Conservation (phyloP, 2,888 invertebrate genomes). For the Byasa hedistus region DNA sequence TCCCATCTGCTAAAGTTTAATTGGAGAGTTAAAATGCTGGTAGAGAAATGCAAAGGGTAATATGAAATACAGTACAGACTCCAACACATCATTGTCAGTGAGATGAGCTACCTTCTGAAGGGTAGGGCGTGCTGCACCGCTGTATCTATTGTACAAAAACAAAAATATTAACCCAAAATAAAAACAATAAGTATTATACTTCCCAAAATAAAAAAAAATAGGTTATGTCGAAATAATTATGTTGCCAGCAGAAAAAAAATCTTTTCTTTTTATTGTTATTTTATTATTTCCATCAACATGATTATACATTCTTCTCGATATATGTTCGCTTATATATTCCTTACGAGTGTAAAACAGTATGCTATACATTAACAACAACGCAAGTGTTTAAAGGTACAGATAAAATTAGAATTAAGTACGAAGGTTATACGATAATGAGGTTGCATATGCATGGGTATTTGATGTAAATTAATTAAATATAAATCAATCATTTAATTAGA, state of each 20-base stretch:
- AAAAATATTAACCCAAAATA: slow-evolving; percentile 30
- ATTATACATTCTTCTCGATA: slow-evolving; percentile 48
- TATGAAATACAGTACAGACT: neutral
- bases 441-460: neutral
- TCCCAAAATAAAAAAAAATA: neutral
- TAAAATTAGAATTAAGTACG: slow-evolving; percentile 25
- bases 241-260: slow-evolving; percentile 24
- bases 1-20: no score
- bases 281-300: slow-evolving; percentile 65
- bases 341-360: slow-evolving; percentile 43
- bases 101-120: slow-evolving; percentile 49
- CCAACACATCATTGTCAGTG: neutral
- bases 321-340: slow-evolving; percentile 37
- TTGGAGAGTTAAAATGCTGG: no score
- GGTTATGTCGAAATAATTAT: neutral
- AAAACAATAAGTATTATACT: neutral
- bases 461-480: neutral
- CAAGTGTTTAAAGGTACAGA: slow-evolving; percentile 8
- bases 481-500: no score
- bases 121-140: slow-evolving; percentile 55
- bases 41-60: no score
- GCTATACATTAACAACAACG: slow-evolving; percentile 14
- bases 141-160: slow-evolving; percentile 56
- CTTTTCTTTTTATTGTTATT: slow-evolving; percentile 15
- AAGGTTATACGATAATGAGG: neutral